Base-by-base conservation (phyloP, 2,888 invertebrate genomes). In the Stegophylla sp. region DNA sequence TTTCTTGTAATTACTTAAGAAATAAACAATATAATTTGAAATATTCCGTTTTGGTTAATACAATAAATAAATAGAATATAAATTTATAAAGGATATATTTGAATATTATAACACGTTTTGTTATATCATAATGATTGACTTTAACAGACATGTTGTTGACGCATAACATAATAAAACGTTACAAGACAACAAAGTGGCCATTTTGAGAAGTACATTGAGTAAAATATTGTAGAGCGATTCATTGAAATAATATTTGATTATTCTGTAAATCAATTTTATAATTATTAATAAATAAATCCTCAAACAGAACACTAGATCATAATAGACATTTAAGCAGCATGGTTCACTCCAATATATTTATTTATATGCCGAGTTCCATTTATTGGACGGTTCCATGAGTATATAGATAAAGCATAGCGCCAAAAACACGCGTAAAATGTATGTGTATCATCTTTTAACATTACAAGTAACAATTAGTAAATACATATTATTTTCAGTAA, bases 351-450 rank as follows among this genome's bases (percentile, higher is more conserved):
- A 23, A 34, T 3, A 23, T 13, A 9, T 64, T 34, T 43, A 75
- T 51, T 53, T 45, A 77, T 15, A 45, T 48, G 34, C 45, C 26
- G 28, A 77, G 51, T 13, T 76, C 76, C 23, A 43, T 45, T 56
- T 20, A 59, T 45, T 59, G 77, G 67, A 77, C 77, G 77, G 67
- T 77, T 69, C 56, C 45, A 4, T 59, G 28, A 48, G 15, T 77
- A 77, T n/a, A 45, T 56, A 69, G 56, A 28, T 59, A 77, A 77
- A 77, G 77, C 77, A 76, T 48, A 43, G 20, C 28, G 17, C 28
- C 48, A 61, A 28, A 63, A 48, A 75, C 12, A 64, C 17, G 17
- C 17, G 26, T 53, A 64, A 66, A 26, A 23, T 43, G 26, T 66
- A 51, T 61, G 23, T 3, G 7, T 53, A 76, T 12, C 23, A 5